Conservation (phyloP, 1,140 invertebrate genomes). For the Paraescarpia echinospica region DNA sequence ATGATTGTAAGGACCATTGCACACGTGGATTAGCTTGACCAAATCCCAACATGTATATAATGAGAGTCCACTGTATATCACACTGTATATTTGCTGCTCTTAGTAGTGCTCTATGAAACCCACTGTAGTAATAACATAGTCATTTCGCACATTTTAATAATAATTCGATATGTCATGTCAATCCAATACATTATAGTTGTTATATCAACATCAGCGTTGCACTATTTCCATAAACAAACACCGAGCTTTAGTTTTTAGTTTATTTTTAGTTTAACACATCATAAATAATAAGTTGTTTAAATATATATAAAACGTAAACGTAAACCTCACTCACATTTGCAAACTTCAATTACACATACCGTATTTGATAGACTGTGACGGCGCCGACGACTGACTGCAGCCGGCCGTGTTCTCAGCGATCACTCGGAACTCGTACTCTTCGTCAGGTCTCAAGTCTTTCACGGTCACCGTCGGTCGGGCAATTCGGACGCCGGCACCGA, state of each 20-base stretch:
- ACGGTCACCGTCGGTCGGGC: slow-evolving; percentile 69
- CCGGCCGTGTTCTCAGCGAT: slow-evolving; percentile 84
- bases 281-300: too few relatives aligned
- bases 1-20: too few relatives aligned
- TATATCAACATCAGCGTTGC: neutral
- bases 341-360: slow-evolving; percentile 24
- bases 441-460: slow-evolving; percentile 85
- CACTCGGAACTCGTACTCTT: slow-evolving; percentile 73
- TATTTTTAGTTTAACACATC: too few relatives aligned
- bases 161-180: too few relatives aligned
- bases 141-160: neutral
- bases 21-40: too few relatives aligned
- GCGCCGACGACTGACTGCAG: slow-evolving; percentile 50
- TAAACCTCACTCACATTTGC: too few relatives aligned
- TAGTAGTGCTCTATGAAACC: neutral
- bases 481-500: slow-evolving; percentile 55
- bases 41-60: too few relatives aligned
- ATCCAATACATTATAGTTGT: neutral
- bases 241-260: too few relatives aligned
- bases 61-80: neutral
- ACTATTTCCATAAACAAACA: neutral
- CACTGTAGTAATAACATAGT: neutral
- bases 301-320: too few relatives aligned
- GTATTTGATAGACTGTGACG: slow-evolving; percentile 26
- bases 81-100: too few relatives aligned